A percentile compares a stretch with the other conserved stretches of the same genome.
These are phyloP conservation scores for Enteromius radiatus DNA, from an alignment of 2,797 vertebrate genomes.

Conservation along the genomic window DNA sequence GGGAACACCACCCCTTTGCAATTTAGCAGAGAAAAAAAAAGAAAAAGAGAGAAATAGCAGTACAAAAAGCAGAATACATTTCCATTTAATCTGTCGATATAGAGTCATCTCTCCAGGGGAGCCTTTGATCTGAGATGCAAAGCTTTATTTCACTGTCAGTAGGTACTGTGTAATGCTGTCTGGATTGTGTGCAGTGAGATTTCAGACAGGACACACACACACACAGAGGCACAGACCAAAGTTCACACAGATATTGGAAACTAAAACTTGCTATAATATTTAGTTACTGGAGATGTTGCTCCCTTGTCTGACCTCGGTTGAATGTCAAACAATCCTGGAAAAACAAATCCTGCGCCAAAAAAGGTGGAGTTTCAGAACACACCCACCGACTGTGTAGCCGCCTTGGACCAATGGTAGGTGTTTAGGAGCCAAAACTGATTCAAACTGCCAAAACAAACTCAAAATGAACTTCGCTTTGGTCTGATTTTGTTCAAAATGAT, in stretches of 20 bases:
- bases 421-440: no score
- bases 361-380: no score
- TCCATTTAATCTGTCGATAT: conserved; percentile 64
- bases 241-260: conserved; percentile 8
- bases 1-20: conserved; percentile 55
- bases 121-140: conserved; percentile 54
- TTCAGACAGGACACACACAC: conserved; percentile 2
- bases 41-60: conserved; percentile 37
- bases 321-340: no score
- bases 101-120: conserved; percentile 56
- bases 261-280: neutral
- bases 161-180: conserved; percentile 34
- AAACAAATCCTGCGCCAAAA: no score
- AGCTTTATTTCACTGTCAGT: conserved; percentile 54
- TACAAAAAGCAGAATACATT: conserved; percentile 63
- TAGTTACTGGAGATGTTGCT: no score
- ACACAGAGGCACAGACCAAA: neutral
- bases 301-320: no score
- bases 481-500: no score
- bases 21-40: conserved; percentile 54
- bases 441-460: no score
- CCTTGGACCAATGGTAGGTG: no score
- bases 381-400: no score
- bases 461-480: no score
- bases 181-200: conserved; percentile 39